A percentile compares a stretch with the other conserved stretches of the same genome.
Evolutionary conservation across 1,140 invertebrate genomes (phyloP).

Genomic region (Halesus radiatus): DNA sequence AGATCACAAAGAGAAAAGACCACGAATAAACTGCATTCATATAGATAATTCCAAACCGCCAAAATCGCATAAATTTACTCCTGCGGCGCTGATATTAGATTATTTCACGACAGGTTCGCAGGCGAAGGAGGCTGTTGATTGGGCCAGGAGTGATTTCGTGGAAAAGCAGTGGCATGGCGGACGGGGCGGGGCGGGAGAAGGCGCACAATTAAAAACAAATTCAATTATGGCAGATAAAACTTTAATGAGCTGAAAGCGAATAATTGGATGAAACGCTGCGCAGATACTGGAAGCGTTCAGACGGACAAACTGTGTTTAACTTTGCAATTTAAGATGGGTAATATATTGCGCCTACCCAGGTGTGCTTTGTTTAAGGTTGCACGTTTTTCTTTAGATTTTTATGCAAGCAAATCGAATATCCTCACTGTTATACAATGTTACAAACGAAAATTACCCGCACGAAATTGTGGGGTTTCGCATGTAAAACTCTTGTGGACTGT

Average conservation of each 20-base stretch:
- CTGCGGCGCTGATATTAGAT: neutral
- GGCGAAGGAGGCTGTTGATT: conserved; percentile 14
- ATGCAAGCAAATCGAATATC: too few relatives aligned
- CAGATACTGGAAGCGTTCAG: neutral
- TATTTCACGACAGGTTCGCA: neutral
- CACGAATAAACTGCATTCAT: too few relatives aligned
- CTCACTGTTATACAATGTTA: too few relatives aligned
- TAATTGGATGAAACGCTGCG: conserved; percentile 41
- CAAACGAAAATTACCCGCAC: too few relatives aligned
- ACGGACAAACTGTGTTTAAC: neutral
- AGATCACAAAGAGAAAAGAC: too few relatives aligned
- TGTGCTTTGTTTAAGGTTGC: too few relatives aligned
- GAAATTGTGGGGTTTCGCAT: too few relatives aligned
- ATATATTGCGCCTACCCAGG: too few relatives aligned
- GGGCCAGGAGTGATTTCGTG: conserved; percentile 14
- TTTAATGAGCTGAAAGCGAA: conserved; percentile 51
- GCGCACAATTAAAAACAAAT: conserved; percentile 49
- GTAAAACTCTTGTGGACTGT: too few relatives aligned
- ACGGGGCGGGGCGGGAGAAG: neutral
- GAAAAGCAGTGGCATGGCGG: neutral
- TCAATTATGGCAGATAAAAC: conserved; percentile 50
- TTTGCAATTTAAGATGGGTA: neutral
- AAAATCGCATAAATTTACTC: too few relatives aligned
- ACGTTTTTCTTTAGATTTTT: too few relatives aligned
- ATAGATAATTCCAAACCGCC: too few relatives aligned